Percentiles rank a stretch among this genome's conserved stretches.
Conservation (phyloP, 2,797 vertebrate genomes). For the Sorex maritimensis region DNA sequence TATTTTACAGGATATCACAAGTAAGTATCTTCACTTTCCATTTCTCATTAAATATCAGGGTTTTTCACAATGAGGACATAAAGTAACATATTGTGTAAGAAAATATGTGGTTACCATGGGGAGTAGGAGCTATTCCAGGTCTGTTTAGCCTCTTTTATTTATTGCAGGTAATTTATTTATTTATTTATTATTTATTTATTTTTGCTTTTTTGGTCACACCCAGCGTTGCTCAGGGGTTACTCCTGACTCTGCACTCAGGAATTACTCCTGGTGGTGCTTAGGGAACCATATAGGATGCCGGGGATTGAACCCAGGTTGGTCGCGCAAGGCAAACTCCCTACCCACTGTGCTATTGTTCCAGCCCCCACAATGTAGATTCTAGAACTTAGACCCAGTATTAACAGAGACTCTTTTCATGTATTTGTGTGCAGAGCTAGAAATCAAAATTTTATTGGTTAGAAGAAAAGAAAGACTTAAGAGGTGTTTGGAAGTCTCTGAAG, state of each 20-base stretch:
- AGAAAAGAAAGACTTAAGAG: background rate
- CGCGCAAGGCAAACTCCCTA: too few relatives aligned
- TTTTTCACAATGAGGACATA: conserved; percentile 53
- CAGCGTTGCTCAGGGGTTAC: too few relatives aligned
- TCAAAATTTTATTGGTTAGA: conserved; percentile 18
- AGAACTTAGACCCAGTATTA: background rate
- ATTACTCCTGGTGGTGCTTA: too few relatives aligned
- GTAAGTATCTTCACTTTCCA: background rate
- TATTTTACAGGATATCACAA: too few relatives aligned
- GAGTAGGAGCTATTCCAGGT: conserved; percentile 66
- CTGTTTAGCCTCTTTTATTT: conserved; percentile 74
- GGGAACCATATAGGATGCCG: too few relatives aligned
- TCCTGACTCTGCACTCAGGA: too few relatives aligned
- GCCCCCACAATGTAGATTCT: background rate
- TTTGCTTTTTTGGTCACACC: background rate
- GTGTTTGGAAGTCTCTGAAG: background rate
- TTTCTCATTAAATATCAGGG: conserved; percentile 52
- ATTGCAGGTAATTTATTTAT: conserved; percentile 69
- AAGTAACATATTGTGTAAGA: conserved; percentile 50
- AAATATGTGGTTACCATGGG: conserved; percentile 62
- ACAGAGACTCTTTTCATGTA: background rate
- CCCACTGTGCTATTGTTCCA: too few relatives aligned
- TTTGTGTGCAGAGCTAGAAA: background rate
- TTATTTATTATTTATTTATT: conserved; percentile 23
- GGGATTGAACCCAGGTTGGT: too few relatives aligned